These are phyloP conservation scores for Halcyon badia DNA, from an alignment of 2,797 vertebrate species.

Conservation along the genomic window DNA sequence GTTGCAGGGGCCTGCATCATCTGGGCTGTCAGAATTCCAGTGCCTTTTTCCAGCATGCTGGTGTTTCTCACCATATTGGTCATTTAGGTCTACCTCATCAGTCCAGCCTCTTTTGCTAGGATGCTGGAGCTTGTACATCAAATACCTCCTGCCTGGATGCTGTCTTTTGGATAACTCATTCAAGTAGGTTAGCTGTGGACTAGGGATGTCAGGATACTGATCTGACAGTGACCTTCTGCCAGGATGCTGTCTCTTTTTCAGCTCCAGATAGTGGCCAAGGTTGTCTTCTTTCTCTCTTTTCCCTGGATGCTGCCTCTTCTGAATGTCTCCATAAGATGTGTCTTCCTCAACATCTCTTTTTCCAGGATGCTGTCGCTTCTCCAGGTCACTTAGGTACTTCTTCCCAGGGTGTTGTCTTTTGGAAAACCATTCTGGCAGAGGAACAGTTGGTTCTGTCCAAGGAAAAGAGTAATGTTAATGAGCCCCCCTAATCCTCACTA, in stretches of 20 bases:
- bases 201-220: constrained; percentile 70
- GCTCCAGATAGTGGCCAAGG: constrained; percentile 57
- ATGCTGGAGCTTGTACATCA: constrained; percentile 83
- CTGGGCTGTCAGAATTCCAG: constrained; percentile 79
- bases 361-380: constrained; percentile 77
- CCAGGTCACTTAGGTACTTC: constrained; percentile 68
- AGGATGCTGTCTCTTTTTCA: constrained; percentile 88
- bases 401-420: constrained; percentile 91
- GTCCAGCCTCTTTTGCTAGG: constrained; percentile 82
- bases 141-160: constrained; percentile 87
- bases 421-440: constrained; percentile 81
- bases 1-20: constrained; percentile 83
- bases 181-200: constrained; percentile 57
- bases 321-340: constrained; percentile 62
- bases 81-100: constrained; percentile 70
- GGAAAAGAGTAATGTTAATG: constrained; percentile 13
- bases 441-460: constrained; percentile 77
- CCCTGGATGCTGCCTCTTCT: constrained; percentile 86
- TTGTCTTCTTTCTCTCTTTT: constrained; percentile 82
- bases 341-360: constrained; percentile 61
- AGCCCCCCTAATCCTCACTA: background rate
- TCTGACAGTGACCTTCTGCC: constrained; percentile 81
- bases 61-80: constrained; percentile 81
- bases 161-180: constrained; percentile 87
- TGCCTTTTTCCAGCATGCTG: constrained; percentile 90